Evolutionary conservation across 2,113 vertebrate genomes (phyloP).

Genomic region (Mola mola): DNA sequence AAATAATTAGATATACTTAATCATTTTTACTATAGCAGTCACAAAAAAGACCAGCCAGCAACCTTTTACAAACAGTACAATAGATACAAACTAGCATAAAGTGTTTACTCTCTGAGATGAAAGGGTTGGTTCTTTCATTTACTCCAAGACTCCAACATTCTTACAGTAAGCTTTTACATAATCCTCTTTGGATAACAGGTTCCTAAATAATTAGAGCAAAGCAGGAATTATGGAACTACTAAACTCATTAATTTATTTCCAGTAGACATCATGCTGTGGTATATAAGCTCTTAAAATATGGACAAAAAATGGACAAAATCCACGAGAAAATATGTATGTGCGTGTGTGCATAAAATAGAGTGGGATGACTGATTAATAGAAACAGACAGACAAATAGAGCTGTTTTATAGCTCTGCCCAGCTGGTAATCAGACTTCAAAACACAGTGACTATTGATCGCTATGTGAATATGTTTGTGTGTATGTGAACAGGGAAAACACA

Average conservation of each 20-base stretch:
- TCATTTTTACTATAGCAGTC: no score
- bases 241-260: slow-evolving; percentile 43
- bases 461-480: slow-evolving; percentile 30
- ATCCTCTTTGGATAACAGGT: no score
- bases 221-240: background rate
- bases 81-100: no score
- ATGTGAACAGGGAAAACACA: slow-evolving; percentile 48
- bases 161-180: no score
- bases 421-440: slow-evolving; percentile 67
- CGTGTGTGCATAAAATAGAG: slow-evolving; percentile 40
- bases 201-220: slow-evolving; percentile 32
- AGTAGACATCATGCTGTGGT: slow-evolving; percentile 20
- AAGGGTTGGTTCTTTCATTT: no score
- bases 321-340: slow-evolving; percentile 10
- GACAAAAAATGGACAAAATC: background rate
- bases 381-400: slow-evolving; percentile 49
- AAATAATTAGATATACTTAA: no score
- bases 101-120: no score
- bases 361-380: slow-evolving; percentile 41
- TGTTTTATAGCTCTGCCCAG: slow-evolving; percentile 60
- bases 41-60: no score
- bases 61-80: no score
- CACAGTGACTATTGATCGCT: slow-evolving; percentile 71
- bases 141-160: no score
- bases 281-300: slow-evolving; percentile 34